Percentiles rank a stretch among this genome's conserved stretches.
These are phyloP conservation scores for Eupithecia centaureata DNA, from an alignment of 2,888 invertebrate species.

Conservation along the genomic window DNA sequence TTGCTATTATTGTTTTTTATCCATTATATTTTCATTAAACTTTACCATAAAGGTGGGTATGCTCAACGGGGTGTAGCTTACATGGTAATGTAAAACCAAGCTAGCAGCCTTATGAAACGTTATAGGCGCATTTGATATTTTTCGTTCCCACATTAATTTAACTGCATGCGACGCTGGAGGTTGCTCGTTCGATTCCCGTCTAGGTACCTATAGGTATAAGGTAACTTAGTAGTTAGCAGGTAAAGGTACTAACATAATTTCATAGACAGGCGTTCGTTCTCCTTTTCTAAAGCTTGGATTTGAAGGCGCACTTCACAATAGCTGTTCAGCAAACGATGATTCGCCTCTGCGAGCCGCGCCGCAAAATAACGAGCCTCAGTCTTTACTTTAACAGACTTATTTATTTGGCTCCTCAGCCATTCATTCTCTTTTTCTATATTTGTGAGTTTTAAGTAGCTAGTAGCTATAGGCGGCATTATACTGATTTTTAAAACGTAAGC, in stretches of 20 bases:
- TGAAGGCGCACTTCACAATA: conserved; percentile 55
- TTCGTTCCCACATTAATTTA: too few species aligned
- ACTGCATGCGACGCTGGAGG: too few species aligned
- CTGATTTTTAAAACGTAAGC: conserved; percentile 18
- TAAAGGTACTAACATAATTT: not conserved
- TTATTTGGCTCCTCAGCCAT: conserved; percentile 54
- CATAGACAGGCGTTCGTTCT: conserved; percentile 7
- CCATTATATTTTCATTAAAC: too few species aligned
- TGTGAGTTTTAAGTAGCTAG: conserved; percentile 43
- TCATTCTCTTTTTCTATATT: conserved; percentile 58
- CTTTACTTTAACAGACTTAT: conserved; percentile 55
- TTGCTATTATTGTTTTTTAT: too few species aligned
- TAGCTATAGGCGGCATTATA: conserved; percentile 42
- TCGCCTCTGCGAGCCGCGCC: conserved; percentile 60
- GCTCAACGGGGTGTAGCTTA: too few species aligned
- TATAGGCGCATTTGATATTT: too few species aligned
- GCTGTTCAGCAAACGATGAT: conserved; percentile 62
- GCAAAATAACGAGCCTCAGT: conserved; percentile 64
- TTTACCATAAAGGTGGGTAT: too few species aligned
- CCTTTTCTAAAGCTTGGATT: conserved; percentile 47
- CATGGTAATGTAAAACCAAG: too few species aligned
- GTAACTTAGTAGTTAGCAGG: too few species aligned
- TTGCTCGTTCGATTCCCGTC: too few species aligned
- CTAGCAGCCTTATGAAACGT: too few species aligned
- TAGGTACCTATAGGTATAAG: too few species aligned